Evolutionary conservation across 1,140 invertebrate species (phyloP), one percentile per base, ranked within the genome.

Genomic region (Physella acuta): DNA sequence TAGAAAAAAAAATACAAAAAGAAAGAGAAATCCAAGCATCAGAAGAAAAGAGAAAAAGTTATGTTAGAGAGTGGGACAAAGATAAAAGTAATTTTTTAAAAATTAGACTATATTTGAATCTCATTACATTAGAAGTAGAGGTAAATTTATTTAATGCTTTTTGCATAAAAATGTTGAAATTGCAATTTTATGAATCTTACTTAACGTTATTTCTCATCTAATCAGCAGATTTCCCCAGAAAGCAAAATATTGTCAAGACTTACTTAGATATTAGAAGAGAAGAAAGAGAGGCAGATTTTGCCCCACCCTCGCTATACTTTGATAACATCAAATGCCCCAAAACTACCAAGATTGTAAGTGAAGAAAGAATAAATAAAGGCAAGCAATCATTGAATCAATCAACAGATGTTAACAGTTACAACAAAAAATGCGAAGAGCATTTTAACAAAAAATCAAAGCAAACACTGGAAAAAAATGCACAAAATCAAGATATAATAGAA

Each of bases 41-140:
- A 28, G 60, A 62, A 24, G 60, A 62, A 62, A 62, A 44, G 60
- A 62, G 60, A 17, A 62, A 62, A n/a, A 34, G 24, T 34, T 34
- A 62, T 28, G 72, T 74, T 20, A 64, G 80, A 64, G 80, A 82
- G 26, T 82, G 80, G 80, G 80, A 82, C 67, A 74, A 67, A 34
- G 79, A 76, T 62, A 82, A 82, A 69, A 66, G n/a, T n/a, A n/a
- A n/a, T n/a, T n/a, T n/a, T n/a, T n/a, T n/a, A n/a, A n/a, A n/a
- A n/a, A 37, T 8, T 17, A n/a, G 55, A 17, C 20, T 28, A 17
- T 49, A 20, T 37, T 1, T 24, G 30, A 3, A 17, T 14, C 33
- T 17, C 14, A 36, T 66, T 71, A 56, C 0, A 66, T 14, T 28
- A 62, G 26, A n/a, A 17, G 4, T n/a, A n/a, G 14, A 51, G 4